phyloP scores from a whole-genome alignment of 2,797 vertebrate genomes.

The Gymnodraco acuticeps region DNA sequence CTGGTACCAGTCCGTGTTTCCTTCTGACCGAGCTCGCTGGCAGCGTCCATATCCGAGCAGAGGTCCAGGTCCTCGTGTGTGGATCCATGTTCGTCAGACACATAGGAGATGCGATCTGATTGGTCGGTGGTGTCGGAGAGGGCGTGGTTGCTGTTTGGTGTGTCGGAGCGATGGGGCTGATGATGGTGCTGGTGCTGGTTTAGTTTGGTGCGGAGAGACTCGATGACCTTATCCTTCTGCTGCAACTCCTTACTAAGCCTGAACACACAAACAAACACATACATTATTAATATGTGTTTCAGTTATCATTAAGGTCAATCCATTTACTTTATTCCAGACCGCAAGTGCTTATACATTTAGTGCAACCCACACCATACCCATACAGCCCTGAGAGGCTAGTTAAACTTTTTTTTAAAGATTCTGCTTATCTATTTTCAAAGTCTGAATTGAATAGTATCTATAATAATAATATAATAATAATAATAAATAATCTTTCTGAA shows the following conservation, averaged over 20 bases:
- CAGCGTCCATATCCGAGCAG: slow-evolving; percentile 85
- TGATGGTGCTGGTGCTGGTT: slow-evolving; percentile 72
- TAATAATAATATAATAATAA: no score
- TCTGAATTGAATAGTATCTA: no score
- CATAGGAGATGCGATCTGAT: slow-evolving; percentile 88
- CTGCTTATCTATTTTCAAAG: no score
- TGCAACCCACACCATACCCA: background rate
- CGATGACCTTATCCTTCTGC: slow-evolving; percentile 92
- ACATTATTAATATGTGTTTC: background rate
- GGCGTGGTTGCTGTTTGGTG: slow-evolving; percentile 85
- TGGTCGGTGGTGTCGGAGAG: slow-evolving; percentile 87
- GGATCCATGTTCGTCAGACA: slow-evolving; percentile 84
- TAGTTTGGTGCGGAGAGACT: slow-evolving; percentile 89
- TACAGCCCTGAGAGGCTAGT: background rate
- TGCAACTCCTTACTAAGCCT: slow-evolving; percentile 92
- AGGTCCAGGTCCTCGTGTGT: slow-evolving; percentile 86
- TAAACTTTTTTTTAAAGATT: no score
- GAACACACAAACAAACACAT: slow-evolving; percentile 21
- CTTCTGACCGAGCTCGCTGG: slow-evolving; percentile 84
- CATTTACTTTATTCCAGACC: background rate
- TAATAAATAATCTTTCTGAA: no score
- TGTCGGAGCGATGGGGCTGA: slow-evolving; percentile 73
- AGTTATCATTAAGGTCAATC: background rate
- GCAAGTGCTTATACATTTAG: background rate
- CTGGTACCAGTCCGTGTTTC: slow-evolving; percentile 16